Evolutionary conservation across 64 coral and sea anemone genomes (phyloP), one percentile per base, ranked within the genome.

Genomic region (Acropora tenuis): DNA sequence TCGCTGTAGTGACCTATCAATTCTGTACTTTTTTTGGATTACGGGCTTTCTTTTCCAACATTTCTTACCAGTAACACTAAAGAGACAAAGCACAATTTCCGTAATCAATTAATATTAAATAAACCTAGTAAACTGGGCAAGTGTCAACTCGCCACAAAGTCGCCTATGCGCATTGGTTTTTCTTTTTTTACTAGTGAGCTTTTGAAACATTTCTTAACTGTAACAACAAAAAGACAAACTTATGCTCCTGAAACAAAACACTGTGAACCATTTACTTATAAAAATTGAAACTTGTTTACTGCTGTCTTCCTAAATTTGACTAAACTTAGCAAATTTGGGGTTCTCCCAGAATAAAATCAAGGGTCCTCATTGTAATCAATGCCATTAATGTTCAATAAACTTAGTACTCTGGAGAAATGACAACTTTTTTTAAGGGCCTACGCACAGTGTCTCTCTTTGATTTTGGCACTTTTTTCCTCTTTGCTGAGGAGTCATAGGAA

Each of bases 351-450:
- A 61, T 61, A 77, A n/a, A n/a, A n/a, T n/a, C n/a, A n/a, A n/a
- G n/a, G n/a, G n/a, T n/a, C n/a, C n/a, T n/a, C n/a, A n/a, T n/a
- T n/a, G n/a, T n/a, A n/a, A n/a, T n/a, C n/a, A n/a, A n/a, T n/a
- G n/a, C n/a, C n/a, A 77, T 77, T 77, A 77, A 77, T 77, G 75
- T 77, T 77, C 75, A 77, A 77, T 77, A 77, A 77, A 77, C 75
- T 77, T 47, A 77, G 75, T 42, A 61, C 59, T 61, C 59, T 61
- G 59, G 59, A 61, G 11, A 61, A 11, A 12, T 61, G 59, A 61
- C 59, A 61, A 61, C 59, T 61, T 12, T 61, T 11, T 61, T 61
- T 13, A 13, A 61, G 59, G 59, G 59, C 59, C 59, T 9, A 61
- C 11, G 59, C 59, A 61, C 59, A 61, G 59, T 61, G 59, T 61